These are phyloP conservation scores for Seira ritae DNA, from an alignment of 2,888 invertebrate species.

Conservation along the genomic window DNA sequence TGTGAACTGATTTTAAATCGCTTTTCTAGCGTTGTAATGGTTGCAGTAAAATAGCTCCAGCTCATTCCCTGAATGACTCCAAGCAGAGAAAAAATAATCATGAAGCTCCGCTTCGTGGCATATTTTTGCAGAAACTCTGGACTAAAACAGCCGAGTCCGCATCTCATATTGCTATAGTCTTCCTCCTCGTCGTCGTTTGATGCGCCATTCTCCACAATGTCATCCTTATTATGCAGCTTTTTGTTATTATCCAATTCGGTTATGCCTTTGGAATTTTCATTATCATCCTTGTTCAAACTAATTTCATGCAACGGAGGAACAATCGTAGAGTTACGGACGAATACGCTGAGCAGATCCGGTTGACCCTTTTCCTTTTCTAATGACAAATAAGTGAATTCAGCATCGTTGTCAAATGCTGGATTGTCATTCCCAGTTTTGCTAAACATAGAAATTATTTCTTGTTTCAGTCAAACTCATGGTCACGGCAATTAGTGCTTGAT, in stretches of 20 bases:
- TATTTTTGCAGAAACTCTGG: slow-evolving; percentile 74
- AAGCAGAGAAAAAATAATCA: slow-evolving; percentile 82
- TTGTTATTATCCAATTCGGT: neutral
- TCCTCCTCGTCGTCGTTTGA: slow-evolving; percentile 7
- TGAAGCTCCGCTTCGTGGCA: slow-evolving; percentile 80
- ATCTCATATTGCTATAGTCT: slow-evolving; percentile 34
- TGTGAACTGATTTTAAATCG: slow-evolving; percentile 84
- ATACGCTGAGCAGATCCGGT: slow-evolving; percentile 15
- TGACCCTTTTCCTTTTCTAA: neutral
- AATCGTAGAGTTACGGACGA: slow-evolving; percentile 12
- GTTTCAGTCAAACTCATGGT: too few relatives aligned
- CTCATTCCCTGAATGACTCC: slow-evolving; percentile 83
- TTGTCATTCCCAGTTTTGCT: slow-evolving; percentile 20
- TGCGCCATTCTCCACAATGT: neutral
- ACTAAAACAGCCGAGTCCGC: slow-evolving; percentile 60
- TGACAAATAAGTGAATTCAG: neutral
- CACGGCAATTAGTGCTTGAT: too few relatives aligned
- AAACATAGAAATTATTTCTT: neutral
- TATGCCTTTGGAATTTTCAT: slow-evolving; percentile 7
- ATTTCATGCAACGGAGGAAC: slow-evolving; percentile 37
- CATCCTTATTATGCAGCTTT: neutral
- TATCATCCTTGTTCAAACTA: slow-evolving; percentile 25
- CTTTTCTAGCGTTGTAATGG: slow-evolving; percentile 84
- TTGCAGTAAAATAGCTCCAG: slow-evolving; percentile 83
- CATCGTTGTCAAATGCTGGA: slow-evolving; percentile 25